Conservation (phyloP, 2,797 vertebrate species). For the Acomys russatus region DNA sequence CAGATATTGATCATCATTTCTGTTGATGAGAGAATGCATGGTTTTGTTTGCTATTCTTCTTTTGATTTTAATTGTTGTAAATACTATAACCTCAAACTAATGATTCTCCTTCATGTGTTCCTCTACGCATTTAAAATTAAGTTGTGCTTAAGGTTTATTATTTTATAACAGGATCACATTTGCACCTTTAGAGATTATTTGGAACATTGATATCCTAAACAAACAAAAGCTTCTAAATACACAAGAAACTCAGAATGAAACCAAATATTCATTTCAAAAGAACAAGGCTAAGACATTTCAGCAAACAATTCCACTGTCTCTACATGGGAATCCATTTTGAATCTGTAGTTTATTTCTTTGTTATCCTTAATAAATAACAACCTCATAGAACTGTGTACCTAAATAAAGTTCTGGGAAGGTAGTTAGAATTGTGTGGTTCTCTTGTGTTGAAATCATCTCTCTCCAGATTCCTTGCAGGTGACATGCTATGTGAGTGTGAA, state of each 20-base stretch:
- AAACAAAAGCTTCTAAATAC: slow-evolving; percentile 86
- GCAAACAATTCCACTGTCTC: slow-evolving; percentile 72
- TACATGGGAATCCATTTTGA: background rate
- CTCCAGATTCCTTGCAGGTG: slow-evolving; percentile 50
- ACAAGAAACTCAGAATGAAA: slow-evolving; percentile 87
- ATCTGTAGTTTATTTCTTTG: slow-evolving; percentile 82
- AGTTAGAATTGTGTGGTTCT: slow-evolving; percentile 24
- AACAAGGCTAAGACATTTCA: slow-evolving; percentile 86
- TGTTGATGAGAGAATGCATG: background rate
- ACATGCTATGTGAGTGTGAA: background rate
- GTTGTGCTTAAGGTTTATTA: slow-evolving; percentile 9
- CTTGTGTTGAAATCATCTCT: slow-evolving; percentile 54
- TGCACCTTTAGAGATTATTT: slow-evolving; percentile 78
- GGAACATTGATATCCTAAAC: slow-evolving; percentile 71
- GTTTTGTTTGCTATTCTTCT: background rate
- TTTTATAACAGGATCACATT: slow-evolving; percentile 58
- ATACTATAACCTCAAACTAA: background rate
- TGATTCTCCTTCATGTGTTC: slow-evolving; percentile 61
- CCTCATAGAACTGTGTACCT: slow-evolving; percentile 74
- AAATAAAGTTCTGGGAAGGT: slow-evolving; percentile 79
- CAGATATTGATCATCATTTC: background rate
- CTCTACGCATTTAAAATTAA: slow-evolving; percentile 38
- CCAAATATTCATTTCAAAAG: slow-evolving; percentile 85
- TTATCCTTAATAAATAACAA: slow-evolving; percentile 85
- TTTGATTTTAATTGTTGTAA: slow-evolving; percentile 8